Conservation (phyloP, 1,140 invertebrate species). For the Drosophila biarmipes region DNA sequence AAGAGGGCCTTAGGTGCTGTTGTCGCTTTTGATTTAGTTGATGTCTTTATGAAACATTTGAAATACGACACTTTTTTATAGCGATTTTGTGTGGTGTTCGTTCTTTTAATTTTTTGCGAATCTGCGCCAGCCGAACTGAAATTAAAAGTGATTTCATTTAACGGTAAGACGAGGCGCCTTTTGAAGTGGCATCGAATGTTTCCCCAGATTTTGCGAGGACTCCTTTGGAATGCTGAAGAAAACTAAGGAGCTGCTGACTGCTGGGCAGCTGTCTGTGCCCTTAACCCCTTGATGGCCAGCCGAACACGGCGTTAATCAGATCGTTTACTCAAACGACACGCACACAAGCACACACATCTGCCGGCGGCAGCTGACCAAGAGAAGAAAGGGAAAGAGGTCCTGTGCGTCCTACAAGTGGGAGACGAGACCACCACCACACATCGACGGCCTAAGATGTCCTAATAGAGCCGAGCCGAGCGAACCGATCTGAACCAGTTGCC, state of each 20-base stretch:
- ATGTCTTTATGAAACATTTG: constrained; percentile 83
- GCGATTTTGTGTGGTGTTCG: constrained; percentile 23
- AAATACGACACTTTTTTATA: constrained; percentile 78
- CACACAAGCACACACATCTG: constrained; percentile 20
- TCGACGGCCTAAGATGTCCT: constrained; percentile 3
- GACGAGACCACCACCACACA: constrained; percentile 19
- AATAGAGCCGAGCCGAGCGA: constrained; percentile 7
- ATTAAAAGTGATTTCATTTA: constrained; percentile 83
- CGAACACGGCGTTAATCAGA: constrained; percentile 70
- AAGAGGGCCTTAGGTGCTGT: constrained; percentile 60
- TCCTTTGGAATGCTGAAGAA: constrained; percentile 41
- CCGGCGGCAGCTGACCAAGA: constrained; percentile 16
- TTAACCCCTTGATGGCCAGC: constrained; percentile 71
- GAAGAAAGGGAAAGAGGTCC: constrained; percentile 15
- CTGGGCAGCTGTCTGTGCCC: constrained; percentile 20
- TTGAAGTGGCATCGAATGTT: constrained; percentile 69
- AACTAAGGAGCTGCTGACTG: background rate
- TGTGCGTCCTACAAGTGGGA: constrained; percentile 68
- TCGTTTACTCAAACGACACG: constrained; percentile 66
- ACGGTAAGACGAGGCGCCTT: constrained; percentile 72
- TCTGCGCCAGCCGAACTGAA: constrained; percentile 45
- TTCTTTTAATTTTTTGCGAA: constrained; percentile 9
- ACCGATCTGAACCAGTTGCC: background rate
- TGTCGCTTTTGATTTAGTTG: constrained; percentile 82
- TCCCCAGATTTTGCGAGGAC: constrained; percentile 10